A percentile compares a stretch with the other conserved stretches of the same genome.
Conservation (phyloP, 2,888 invertebrate species). For the Orchesella flavescens region DNA sequence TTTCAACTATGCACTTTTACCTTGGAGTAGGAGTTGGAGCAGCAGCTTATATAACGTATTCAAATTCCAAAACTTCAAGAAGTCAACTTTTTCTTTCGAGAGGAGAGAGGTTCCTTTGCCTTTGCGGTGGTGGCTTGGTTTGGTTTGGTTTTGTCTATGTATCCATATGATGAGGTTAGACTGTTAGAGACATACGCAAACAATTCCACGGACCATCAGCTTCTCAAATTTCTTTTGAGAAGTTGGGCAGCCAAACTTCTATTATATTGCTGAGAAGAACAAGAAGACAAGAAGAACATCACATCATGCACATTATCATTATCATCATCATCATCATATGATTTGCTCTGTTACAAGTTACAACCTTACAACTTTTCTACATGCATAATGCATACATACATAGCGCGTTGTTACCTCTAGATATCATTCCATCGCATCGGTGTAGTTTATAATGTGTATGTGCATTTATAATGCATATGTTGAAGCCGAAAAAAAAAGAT, state of each 20-base stretch:
- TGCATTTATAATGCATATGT: neutral
- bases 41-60: too few species aligned
- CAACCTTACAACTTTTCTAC: too few species aligned
- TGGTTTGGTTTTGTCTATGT: neutral
- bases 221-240: slow-evolving; percentile 42
- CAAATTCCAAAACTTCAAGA: too few species aligned
- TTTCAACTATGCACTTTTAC: neutral
- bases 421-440: too few species aligned
- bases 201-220: slow-evolving; percentile 66
- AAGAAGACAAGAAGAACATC: neutral
- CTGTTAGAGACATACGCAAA: slow-evolving; percentile 34
- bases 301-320: neutral
- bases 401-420: too few species aligned
- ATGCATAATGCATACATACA: neutral
- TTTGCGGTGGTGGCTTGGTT: too few species aligned
- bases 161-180: neutral
- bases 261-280: neutral
- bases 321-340: too few species aligned
- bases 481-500: slow-evolving; percentile 29
- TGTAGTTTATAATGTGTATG: neutral
- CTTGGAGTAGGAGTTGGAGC: too few species aligned
- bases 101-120: too few species aligned
- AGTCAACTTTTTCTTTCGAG: too few species aligned
- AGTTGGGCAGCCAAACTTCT: neutral
- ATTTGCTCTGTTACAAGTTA: slow-evolving; percentile 17